Evolutionary conservation across 1,140 invertebrate species (phyloP), one percentile per base, ranked within the genome.

Genomic region (Ooceraea biroi): DNA sequence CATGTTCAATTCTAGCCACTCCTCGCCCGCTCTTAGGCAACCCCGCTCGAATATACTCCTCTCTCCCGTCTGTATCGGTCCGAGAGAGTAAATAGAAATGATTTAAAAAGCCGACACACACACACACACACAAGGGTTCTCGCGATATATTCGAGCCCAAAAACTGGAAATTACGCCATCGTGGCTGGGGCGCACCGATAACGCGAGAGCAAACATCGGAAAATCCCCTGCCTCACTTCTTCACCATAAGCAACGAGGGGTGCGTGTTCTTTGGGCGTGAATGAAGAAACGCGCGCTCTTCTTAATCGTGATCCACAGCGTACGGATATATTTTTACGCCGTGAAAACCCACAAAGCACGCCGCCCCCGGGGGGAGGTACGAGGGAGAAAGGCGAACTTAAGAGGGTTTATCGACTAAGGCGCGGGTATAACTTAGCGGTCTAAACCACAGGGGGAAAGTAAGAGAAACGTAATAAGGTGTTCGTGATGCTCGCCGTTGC

Each of bases 1-100:
- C 82, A 99, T 95, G 95, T 99, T 98, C 88, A 96, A 95, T 94
- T 99, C 98, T 87, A 99, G 95, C 98, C 98, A 99, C 93, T 98
- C 98, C 94, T 99, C 98, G 72, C 97, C 98, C 82, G 98, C 97
- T 85, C 97, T 96, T 88, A 99, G 95, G 94, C 99, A 99, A 74
- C 99, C 99, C 60, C 97, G 96, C 92, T 98, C 98, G 95, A 98
- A 98, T 93, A 99, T 99, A 92, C 97, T 97, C 84, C 97, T 96
- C 93, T 98, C 97, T 88, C 96, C 97, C 58, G 96, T 95, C 96
- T 97, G 95, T 95, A 92, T 68, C 88, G 69, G 50, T 63, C 83
- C 86, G 83, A 55, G 82, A 11, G 50, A 84, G 77, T 83, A 88
- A 91, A 85, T 77, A 88, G 60, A 89, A 80, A 85, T 82, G 58